Evolutionary conservation across 1,140 invertebrate species (phyloP).

Genomic region (Penaeus chinensis): DNA sequence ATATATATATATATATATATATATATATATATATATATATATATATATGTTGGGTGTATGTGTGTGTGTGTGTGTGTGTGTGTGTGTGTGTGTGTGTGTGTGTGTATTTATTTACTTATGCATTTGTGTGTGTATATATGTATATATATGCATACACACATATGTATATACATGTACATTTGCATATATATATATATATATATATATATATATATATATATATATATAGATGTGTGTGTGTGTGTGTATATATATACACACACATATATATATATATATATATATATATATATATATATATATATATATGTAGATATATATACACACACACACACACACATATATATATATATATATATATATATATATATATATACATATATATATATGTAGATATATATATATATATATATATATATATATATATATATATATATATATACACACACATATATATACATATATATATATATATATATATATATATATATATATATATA

Average conservation of each 20-base stretch:
- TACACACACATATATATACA: neutral
- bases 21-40: no score
- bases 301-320: neutral
- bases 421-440: neutral
- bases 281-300: neutral
- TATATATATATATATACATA: neutral
- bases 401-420: neutral
- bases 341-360: slow-evolving; percentile 2
- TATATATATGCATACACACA: no score
- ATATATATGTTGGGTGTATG: no score
- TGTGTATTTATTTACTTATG: no score
- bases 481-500: neutral
- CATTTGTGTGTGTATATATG: no score
- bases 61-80: no score
- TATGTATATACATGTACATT: no score
- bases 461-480: neutral
- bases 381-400: neutral
- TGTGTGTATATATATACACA: neutral
- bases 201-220: no score
- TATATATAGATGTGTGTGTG: neutral
- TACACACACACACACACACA: neutral
- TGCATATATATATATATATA: no score
- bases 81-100: no score
- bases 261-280: neutral
- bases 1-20: no score